Percentiles rank a stretch among this genome's conserved stretches.
Conservation (phyloP, 2,888 invertebrate genomes). For the Pollenia amentaria region DNA sequence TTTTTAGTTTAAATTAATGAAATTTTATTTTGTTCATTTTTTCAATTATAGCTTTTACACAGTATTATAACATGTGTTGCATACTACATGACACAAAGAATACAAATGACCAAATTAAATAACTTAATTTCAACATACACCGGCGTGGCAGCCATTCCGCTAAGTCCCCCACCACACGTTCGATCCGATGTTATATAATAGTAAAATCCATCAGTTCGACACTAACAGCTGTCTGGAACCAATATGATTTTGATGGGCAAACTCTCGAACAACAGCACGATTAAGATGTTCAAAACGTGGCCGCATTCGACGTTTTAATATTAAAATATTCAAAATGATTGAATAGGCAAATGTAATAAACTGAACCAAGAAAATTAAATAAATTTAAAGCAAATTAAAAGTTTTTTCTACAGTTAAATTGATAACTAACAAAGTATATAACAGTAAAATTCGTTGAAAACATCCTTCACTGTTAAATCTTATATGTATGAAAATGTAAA, state of each 20-base stretch:
- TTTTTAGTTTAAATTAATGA: not conserved
- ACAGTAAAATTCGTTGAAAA: not conserved
- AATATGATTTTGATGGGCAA: slow-evolving; percentile 76
- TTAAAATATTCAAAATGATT: slow-evolving; percentile 63
- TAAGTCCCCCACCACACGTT: slow-evolving; percentile 47
- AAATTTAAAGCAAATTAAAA: slow-evolving; percentile 5
- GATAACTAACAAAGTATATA: not conserved
- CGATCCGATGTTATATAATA: slow-evolving; percentile 48
- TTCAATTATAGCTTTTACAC: slow-evolving; percentile 55
- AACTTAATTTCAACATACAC: slow-evolving; percentile 52
- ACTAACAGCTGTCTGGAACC: slow-evolving; percentile 77
- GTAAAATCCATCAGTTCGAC: slow-evolving; percentile 45
- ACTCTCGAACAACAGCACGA: slow-evolving; percentile 47
- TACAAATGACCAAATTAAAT: slow-evolving; percentile 47
- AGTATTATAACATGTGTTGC: slow-evolving; percentile 44
- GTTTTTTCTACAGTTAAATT: not conserved
- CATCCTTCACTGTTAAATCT: not conserved
- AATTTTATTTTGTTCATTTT: slow-evolving; percentile 9
- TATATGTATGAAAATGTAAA: not conserved
- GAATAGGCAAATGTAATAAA: slow-evolving; percentile 67
- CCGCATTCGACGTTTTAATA: slow-evolving; percentile 60
- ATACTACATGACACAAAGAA: slow-evolving; percentile 42
- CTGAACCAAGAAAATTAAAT: slow-evolving; percentile 56
- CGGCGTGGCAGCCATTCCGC: slow-evolving; percentile 55
- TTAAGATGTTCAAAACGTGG: slow-evolving; percentile 66